phyloP scores from a whole-genome alignment of 2,113 vertebrate genomes.

The Mesocricetus auratus region DNA sequence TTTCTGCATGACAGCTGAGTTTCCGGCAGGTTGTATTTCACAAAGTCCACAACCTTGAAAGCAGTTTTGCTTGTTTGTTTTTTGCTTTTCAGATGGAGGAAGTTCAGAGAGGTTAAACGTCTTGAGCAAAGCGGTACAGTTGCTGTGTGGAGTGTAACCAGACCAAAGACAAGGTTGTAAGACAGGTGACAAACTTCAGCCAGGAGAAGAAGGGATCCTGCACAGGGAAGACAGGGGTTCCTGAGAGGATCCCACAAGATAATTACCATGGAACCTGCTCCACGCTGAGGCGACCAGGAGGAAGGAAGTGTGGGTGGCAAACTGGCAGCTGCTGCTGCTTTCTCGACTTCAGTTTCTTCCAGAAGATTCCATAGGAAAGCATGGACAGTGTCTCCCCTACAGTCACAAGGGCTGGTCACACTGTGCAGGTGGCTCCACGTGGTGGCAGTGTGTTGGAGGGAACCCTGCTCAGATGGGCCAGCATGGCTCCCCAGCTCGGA shows the following conservation, averaged over 20 bases:
- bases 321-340: background rate
- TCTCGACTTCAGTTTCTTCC: slow-evolving; percentile 33
- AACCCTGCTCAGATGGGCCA: background rate
- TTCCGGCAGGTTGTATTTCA: background rate
- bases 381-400: background rate
- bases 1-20: background rate
- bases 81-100: background rate
- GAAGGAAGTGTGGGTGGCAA: background rate
- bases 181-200: background rate
- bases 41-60: background rate
- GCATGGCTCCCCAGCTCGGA: background rate
- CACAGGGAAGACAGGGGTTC: background rate
- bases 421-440: background rate
- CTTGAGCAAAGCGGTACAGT: background rate
- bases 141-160: background rate
- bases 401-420: background rate
- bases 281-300: background rate
- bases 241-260: background rate
- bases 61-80: background rate
- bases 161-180: background rate
- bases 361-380: background rate
- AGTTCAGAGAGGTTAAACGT: slow-evolving; percentile 14
- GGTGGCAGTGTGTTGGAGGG: background rate
- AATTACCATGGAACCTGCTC: background rate
- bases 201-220: background rate